A percentile compares a stretch with the other conserved stretches of the same genome.
Evolutionary conservation across 2,888 invertebrate species (phyloP).

Genomic region (Ptychoptera albimana): DNA sequence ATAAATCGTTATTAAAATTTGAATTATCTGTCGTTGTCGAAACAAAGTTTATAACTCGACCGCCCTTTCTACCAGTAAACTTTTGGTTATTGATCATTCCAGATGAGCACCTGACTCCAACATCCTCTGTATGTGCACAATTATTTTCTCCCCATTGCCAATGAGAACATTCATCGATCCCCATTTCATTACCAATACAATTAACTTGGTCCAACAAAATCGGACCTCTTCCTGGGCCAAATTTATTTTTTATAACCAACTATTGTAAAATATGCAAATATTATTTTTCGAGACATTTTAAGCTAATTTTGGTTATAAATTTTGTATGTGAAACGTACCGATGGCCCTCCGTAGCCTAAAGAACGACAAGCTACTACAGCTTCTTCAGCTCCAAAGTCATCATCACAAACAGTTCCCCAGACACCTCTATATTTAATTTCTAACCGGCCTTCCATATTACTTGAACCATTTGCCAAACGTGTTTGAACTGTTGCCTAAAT

Average conservation of each 20-base stretch:
- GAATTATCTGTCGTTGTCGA: not conserved
- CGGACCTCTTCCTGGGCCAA: conserved; percentile 36
- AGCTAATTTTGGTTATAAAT: not conserved
- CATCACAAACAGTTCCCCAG: conserved; percentile 69
- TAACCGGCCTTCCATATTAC: conserved; percentile 43
- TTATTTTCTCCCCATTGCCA: conserved; percentile 53
- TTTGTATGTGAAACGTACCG: conserved; percentile 17
- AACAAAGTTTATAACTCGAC: too few relatives aligned
- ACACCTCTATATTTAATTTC: conserved; percentile 50
- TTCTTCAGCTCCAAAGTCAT: conserved; percentile 48
- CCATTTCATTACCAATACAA: conserved; percentile 49
- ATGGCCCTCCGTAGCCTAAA: conserved; percentile 37
- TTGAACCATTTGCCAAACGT: conserved; percentile 42
- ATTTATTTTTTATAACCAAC: conserved; percentile 18
- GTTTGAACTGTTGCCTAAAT: conserved; percentile 33
- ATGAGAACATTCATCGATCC: conserved; percentile 44
- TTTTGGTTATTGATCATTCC: conserved; percentile 12
- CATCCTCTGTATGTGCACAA: conserved; percentile 58
- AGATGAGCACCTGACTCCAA: conserved; percentile 34
- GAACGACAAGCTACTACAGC: conserved; percentile 46
- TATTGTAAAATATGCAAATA: not conserved
- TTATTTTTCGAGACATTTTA: not conserved
- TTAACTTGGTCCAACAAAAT: conserved; percentile 56
- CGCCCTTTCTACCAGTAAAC: too few relatives aligned
- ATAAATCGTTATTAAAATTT: not conserved